These are phyloP conservation scores for Alexandromys fortis DNA, from an alignment of 2,113 vertebrate species.

Conservation along the genomic window DNA sequence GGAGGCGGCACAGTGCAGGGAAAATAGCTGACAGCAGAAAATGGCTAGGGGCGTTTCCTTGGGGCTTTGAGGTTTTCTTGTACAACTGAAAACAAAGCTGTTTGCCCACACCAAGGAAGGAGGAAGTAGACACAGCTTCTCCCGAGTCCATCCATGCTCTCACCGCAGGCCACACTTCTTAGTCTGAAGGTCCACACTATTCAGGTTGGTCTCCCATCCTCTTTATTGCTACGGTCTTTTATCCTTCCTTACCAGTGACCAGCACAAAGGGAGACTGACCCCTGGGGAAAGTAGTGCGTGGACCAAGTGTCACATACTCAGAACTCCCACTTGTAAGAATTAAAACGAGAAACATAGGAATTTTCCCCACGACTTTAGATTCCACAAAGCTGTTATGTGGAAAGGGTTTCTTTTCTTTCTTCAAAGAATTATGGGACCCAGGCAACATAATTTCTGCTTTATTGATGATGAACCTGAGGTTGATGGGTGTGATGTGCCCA, in stretches of 20 bases:
- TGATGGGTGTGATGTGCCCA: not conserved
- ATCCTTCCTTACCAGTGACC: not conserved
- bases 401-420: constrained; percentile 44
- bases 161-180: not conserved
- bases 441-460: not conserved
- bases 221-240: not conserved
- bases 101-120: not conserved
- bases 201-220: not conserved
- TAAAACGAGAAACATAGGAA: not conserved
- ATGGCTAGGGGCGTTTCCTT: not conserved
- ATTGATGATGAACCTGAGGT: not conserved
- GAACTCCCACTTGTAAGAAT: not conserved
- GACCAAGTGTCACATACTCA: not conserved
- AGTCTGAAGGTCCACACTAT: not conserved
- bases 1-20: not conserved
- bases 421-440: not conserved
- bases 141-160: not conserved
- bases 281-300: not conserved
- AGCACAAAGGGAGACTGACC: not conserved
- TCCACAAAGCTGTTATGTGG: constrained; percentile 22
- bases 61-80: not conserved
- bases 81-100: not conserved
- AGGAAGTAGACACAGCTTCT: not conserved
- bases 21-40: not conserved
- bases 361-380: constrained; percentile 1